phyloP scores from a whole-genome alignment of 2,113 vertebrate genomes.

The crab-eating macaque (Macaca fascicularis) region DNA sequence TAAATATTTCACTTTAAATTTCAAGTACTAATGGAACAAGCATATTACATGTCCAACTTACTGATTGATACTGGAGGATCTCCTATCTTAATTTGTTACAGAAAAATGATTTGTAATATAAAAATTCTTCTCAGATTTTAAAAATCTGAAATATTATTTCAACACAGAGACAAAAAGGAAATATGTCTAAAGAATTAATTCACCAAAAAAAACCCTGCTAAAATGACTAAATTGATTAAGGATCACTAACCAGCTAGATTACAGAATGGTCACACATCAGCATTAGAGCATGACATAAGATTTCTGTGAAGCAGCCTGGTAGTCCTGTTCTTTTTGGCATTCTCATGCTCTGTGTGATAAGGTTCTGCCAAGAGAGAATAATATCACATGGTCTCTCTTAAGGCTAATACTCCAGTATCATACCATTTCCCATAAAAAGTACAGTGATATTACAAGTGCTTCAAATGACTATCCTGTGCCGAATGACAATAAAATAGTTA shows the following conservation, averaged over 20 bases:
- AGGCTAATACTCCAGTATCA: background rate
- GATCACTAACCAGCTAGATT: background rate
- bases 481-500: background rate
- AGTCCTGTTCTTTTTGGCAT: background rate
- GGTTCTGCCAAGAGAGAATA: background rate
- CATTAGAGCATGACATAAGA: no score
- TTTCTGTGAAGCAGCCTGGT: background rate
- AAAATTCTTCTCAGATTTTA: background rate
- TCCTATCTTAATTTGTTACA: background rate
- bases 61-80: background rate
- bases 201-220: background rate
- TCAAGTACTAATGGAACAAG: background rate
- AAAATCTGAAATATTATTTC: background rate
- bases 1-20: background rate
- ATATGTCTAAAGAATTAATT: background rate
- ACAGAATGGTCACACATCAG: background rate
- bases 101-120: background rate
- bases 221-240: background rate
- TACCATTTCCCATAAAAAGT: background rate
- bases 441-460: background rate
- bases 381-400: accelerated
- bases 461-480: background rate
- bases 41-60: background rate
- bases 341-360: no score
- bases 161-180: background rate